A percentile compares a stretch with the other conserved stretches of the same genome.
phyloP scores from a whole-genome alignment of 2,888 invertebrate genomes.

The Drosophila parthenogenetica region DNA sequence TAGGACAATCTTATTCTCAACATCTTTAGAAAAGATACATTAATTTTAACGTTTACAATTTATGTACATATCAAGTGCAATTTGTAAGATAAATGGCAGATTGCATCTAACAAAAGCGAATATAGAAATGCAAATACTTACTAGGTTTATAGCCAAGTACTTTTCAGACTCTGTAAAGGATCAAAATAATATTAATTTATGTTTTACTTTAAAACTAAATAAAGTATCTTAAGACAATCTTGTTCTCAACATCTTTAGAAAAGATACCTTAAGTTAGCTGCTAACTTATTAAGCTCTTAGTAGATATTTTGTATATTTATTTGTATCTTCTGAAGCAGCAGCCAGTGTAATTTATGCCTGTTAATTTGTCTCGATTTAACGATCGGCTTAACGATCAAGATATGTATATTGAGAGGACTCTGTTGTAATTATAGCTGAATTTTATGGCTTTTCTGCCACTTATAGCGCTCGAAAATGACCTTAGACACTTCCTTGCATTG shows the following conservation, averaged over 20 bases:
- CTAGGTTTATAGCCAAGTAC: neutral
- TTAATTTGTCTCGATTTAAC: conserved; percentile 13
- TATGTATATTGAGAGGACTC: conserved; percentile 28
- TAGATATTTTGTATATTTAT: neutral
- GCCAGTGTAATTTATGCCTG: neutral
- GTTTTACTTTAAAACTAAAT: no score
- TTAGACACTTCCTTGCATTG: conserved; percentile 76
- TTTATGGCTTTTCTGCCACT: conserved; percentile 31
- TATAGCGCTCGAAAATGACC: conserved; percentile 48
- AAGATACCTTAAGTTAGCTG: no score
- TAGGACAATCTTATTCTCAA: no score
- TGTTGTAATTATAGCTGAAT: conserved; percentile 48
- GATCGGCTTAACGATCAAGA: conserved; percentile 49
- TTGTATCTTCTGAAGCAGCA: neutral
- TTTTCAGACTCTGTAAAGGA: no score
- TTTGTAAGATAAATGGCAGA: conserved; percentile 58
- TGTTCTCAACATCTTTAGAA: no score
- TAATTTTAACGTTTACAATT: no score
- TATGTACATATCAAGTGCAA: no score
- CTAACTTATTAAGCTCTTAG: neutral
- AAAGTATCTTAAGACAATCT: no score
- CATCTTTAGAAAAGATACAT: no score
- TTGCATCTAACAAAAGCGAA: neutral
- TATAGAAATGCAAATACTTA: no score
- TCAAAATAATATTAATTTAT: no score